Evolutionary conservation across 2,113 vertebrate species (phyloP).

Genomic region (Marcusenius ussheri): DNA sequence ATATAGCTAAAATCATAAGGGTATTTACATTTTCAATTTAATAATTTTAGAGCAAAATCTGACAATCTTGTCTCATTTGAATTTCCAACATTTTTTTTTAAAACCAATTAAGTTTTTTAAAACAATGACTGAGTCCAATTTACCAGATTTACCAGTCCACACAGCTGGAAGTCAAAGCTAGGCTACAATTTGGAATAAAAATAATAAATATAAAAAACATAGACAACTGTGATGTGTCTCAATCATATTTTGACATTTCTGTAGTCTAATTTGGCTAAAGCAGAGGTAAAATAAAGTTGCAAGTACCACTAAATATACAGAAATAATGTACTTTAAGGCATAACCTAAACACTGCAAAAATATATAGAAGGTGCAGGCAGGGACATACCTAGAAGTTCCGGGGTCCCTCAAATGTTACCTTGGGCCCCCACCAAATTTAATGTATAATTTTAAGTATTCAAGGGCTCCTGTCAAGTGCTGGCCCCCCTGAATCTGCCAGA

Average conservation of each 20-base stretch:
- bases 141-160: conserved; percentile 6
- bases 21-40: not conserved
- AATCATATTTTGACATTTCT: conserved; percentile 29
- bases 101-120: not conserved
- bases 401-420: not conserved
- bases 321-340: conserved; percentile 29
- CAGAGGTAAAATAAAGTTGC: conserved; percentile 21
- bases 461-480: not conserved
- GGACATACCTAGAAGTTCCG: not conserved
- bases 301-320: conserved; percentile 14
- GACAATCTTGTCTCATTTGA: not conserved
- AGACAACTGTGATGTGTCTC: conserved; percentile 19
- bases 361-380: not conserved
- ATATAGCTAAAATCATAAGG: not conserved
- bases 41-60: not conserved
- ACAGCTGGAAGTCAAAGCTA: conserved; percentile 20
- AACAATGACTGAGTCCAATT: conserved; percentile 32
- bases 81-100: not conserved
- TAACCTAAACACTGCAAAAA: conserved; percentile 1
- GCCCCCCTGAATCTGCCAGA: not conserved
- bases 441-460: not conserved
- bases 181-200: conserved; percentile 9
- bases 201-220: conserved; percentile 26
- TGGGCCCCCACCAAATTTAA: not conserved
- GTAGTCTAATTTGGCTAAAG: conserved; percentile 43